phyloP scores from a whole-genome alignment of 2,797 vertebrate species.

The Ctenochaetus hawaiiensis region DNA sequence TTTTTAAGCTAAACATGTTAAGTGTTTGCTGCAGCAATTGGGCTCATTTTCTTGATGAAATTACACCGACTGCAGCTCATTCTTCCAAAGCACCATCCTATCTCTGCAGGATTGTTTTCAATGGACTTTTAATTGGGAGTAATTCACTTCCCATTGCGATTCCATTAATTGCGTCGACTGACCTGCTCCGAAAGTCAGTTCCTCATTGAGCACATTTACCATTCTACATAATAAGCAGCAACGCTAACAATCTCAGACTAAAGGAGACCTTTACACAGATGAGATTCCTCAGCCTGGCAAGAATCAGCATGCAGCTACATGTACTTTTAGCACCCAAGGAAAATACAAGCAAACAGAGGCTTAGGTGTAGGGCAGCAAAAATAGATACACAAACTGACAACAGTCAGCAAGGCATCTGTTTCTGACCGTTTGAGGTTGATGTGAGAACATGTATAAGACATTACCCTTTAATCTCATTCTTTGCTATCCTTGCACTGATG shows the following conservation, averaged over 20 bases:
- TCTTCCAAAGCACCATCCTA: conserved; percentile 44
- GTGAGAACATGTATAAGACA: conserved; percentile 44
- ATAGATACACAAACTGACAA: background rate
- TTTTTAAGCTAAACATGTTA: conserved; percentile 35
- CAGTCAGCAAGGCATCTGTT: background rate
- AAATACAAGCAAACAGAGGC: conserved; percentile 8
- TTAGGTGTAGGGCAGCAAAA: background rate
- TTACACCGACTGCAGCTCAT: conserved; percentile 58
- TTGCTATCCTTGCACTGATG: conserved; percentile 39
- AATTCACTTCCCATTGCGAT: conserved; percentile 80
- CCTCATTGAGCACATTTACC: conserved; percentile 65
- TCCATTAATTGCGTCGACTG: conserved; percentile 80
- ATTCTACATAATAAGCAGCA: conserved; percentile 73
- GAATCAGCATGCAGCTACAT: conserved; percentile 39
- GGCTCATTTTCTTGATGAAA: conserved; percentile 71
- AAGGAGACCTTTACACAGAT: conserved; percentile 71
- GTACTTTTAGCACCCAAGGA: background rate
- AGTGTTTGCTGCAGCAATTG: conserved; percentile 40
- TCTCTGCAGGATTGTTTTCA: conserved; percentile 66
- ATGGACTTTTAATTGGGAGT: conserved; percentile 84
- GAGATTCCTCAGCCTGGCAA: conserved; percentile 67
- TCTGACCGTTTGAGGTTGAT: conserved; percentile 29
- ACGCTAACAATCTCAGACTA: conserved; percentile 74
- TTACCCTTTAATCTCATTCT: conserved; percentile 49
- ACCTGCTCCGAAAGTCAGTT: conserved; percentile 68